Evolutionary conservation across 2,113 vertebrate species (phyloP).

Genomic region (Sinocyclocheilus anshuiensis): DNA sequence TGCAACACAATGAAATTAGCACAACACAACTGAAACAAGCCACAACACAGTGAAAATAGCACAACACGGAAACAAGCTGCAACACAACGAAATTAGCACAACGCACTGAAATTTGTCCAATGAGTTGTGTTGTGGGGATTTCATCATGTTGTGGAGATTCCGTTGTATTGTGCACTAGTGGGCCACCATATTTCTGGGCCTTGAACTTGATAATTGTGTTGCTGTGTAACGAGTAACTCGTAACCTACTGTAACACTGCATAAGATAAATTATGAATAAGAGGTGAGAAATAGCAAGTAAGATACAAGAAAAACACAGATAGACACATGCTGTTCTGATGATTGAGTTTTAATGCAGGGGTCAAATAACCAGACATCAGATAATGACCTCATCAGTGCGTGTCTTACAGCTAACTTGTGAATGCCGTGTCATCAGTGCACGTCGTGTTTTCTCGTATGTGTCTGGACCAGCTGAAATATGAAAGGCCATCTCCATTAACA

Average conservation of each 20-base stretch:
- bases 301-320: background rate
- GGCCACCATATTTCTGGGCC: too few relatives aligned
- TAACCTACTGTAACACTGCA: background rate
- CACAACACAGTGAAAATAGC: background rate
- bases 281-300: background rate
- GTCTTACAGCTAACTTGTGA: constrained; percentile 3
- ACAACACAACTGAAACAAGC: too few relatives aligned
- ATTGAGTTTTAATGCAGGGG: background rate
- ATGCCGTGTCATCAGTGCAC: constrained; percentile 37
- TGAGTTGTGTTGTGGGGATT: too few relatives aligned
- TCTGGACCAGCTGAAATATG: constrained; percentile 45
- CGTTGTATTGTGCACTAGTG: too few relatives aligned
- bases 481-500: constrained; percentile 59
- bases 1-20: too few relatives aligned
- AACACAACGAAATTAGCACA: too few relatives aligned
- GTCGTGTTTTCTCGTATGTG: background rate
- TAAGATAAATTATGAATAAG: background rate
- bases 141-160: too few relatives aligned
- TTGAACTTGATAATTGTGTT: too few relatives aligned
- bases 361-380: constrained; percentile 18
- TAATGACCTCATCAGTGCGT: constrained; percentile 46
- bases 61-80: too few relatives aligned
- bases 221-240: background rate
- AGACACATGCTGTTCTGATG: background rate
- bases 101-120: too few relatives aligned